These are phyloP conservation scores for Esox niger DNA, from an alignment of 2,113 vertebrate species.

Conservation along the genomic window DNA sequence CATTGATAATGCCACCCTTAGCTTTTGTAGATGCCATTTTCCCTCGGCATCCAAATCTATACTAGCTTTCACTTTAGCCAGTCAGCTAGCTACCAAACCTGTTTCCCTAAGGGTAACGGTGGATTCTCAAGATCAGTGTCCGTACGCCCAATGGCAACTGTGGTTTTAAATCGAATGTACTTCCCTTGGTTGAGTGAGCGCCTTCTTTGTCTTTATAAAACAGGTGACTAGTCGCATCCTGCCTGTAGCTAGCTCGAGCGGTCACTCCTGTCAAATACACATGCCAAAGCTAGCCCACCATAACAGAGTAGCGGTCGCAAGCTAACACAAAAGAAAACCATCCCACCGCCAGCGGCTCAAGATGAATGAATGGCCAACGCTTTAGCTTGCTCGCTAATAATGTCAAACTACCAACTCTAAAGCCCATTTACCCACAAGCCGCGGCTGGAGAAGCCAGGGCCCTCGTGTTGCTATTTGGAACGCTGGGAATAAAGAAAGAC, in stretches of 20 bases:
- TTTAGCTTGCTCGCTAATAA: too few species aligned
- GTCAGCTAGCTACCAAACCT: too few species aligned
- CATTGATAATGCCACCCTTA: slow-evolving; percentile 55
- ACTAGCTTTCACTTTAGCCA: background rate
- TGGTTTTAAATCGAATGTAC: background rate
- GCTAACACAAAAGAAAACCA: too few species aligned
- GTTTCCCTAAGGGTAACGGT: background rate
- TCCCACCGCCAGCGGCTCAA: too few species aligned
- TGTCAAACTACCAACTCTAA: too few species aligned
- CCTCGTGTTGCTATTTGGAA: background rate
- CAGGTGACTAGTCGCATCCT: slow-evolving; percentile 2
- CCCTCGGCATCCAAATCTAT: background rate
- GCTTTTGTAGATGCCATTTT: slow-evolving; percentile 71
- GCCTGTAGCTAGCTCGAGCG: slow-evolving; percentile 1
- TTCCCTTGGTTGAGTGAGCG: slow-evolving; percentile 9
- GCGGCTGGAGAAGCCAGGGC: too few species aligned
- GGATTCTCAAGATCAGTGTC: background rate
- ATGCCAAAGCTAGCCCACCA: background rate
- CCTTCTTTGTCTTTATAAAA: slow-evolving; percentile 35
- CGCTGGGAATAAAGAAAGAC: background rate
- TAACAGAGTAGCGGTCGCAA: background rate
- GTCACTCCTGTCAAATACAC: background rate
- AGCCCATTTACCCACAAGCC: too few species aligned
- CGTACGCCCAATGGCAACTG: background rate
- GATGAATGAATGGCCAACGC: too few species aligned